These are phyloP conservation scores for Neopipo cinnamomea DNA, from an alignment of 2,113 vertebrate genomes.

Conservation along the genomic window DNA sequence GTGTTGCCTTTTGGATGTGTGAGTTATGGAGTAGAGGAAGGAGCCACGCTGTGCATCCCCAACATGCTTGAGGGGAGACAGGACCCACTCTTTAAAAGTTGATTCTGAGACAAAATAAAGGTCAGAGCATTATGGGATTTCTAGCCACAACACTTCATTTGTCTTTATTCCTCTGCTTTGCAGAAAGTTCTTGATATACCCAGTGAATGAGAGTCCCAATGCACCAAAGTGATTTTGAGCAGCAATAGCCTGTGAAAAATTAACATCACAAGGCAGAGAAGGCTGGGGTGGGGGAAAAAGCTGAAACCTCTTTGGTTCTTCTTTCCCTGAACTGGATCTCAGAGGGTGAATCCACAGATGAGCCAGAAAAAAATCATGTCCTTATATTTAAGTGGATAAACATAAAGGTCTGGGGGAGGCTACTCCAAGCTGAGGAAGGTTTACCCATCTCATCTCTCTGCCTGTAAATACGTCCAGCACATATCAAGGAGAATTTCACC, in stretches of 20 bases:
- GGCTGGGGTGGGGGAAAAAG: background rate
- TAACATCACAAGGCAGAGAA: background rate
- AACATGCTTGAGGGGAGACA: rapidly evolving
- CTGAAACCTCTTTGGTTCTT: background rate
- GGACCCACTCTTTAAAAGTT: background rate
- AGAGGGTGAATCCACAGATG: background rate
- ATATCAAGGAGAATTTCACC: background rate
- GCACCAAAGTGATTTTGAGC: constrained; percentile 28
- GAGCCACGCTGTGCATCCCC: background rate
- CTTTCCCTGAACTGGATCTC: background rate
- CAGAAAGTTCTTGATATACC: background rate
- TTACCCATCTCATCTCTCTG: background rate
- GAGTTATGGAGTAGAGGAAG: background rate
- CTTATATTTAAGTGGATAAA: background rate
- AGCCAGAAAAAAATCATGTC: background rate
- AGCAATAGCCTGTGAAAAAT: constrained; percentile 2
- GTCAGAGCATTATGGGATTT: background rate
- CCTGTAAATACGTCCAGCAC: background rate
- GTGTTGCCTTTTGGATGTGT: background rate
- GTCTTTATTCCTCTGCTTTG: background rate
- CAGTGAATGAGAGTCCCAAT: background rate
- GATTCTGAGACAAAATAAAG: background rate
- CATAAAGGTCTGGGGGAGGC: background rate
- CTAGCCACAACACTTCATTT: background rate
- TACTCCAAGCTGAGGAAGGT: background rate